phyloP scores from a whole-genome alignment of 2,888 invertebrate species.

The Entomobrya multifasciata region DNA sequence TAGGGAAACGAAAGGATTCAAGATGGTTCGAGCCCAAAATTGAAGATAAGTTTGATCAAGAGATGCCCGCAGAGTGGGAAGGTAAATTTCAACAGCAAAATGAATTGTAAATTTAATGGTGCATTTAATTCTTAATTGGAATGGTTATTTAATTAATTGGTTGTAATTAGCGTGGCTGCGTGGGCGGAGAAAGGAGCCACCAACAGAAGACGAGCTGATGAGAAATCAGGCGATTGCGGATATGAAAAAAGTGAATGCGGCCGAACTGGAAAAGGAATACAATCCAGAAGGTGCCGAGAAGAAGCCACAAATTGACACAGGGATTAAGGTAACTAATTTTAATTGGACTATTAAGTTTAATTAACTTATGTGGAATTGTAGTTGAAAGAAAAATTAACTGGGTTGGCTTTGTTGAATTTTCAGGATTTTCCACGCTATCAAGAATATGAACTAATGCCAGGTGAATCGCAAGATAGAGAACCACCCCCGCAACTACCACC shows the following conservation, averaged over 20 bases:
- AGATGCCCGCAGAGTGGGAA: constrained; percentile 93
- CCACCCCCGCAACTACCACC: no score
- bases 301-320: no score
- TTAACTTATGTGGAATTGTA: no score
- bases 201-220: constrained; percentile 87
- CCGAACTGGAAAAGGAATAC: constrained; percentile 85
- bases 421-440: constrained; percentile 83
- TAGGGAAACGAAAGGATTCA: constrained; percentile 85
- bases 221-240: constrained; percentile 87
- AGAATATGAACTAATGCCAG: constrained; percentile 85
- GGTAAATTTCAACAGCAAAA: no score
- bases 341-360: no score
- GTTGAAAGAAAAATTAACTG: background rate
- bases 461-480: constrained; percentile 77
- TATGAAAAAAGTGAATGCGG: constrained; percentile 89
- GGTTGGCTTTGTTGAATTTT: constrained; percentile 7
- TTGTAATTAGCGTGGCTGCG: constrained; percentile 87
- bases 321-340: constrained; percentile 47
- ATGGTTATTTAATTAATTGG: background rate
- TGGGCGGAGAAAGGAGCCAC: constrained; percentile 85
- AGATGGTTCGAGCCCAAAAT: constrained; percentile 89
- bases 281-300: constrained; percentile 81
- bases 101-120: background rate
- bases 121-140: background rate
- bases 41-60: constrained; percentile 85